phyloP scores from a whole-genome alignment of 2,113 vertebrate genomes.

The pig (Sus scrofa) region DNA sequence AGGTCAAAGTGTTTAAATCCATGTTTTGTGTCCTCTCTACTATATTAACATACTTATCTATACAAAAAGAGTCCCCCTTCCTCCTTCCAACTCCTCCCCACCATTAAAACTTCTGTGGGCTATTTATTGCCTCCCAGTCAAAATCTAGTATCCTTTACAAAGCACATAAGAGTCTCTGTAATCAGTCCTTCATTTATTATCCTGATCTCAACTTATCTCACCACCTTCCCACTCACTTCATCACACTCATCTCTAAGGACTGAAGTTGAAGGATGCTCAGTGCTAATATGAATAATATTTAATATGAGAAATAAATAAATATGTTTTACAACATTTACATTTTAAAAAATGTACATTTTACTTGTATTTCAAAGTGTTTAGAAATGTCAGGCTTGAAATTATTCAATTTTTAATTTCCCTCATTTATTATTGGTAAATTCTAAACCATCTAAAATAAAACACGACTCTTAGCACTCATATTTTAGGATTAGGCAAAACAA shows the following conservation, averaged over 20 bases:
- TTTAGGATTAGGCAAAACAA: not conserved
- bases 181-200: not conserved
- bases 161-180: not conserved
- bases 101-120: too few species aligned
- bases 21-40: not conserved
- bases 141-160: not conserved
- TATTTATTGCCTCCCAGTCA: not conserved
- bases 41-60: not conserved
- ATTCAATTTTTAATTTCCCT: not conserved
- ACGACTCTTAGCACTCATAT: not conserved
- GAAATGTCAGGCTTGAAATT: not conserved
- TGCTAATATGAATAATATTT: not conserved
- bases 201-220: not conserved
- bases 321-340: not conserved
- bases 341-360: not conserved
- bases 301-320: constrained; percentile 1
- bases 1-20: not conserved
- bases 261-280: not conserved
- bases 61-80: not conserved
- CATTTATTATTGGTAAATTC: not conserved
- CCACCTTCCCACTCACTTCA: not conserved
- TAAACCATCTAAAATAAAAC: constrained; percentile 22
- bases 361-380: not conserved
- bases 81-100: not conserved
- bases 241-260: not conserved